Evolutionary conservation across 2,888 invertebrate species (phyloP), one percentile per base, ranked within the genome.

Genomic region (Malthinus flaveolus): DNA sequence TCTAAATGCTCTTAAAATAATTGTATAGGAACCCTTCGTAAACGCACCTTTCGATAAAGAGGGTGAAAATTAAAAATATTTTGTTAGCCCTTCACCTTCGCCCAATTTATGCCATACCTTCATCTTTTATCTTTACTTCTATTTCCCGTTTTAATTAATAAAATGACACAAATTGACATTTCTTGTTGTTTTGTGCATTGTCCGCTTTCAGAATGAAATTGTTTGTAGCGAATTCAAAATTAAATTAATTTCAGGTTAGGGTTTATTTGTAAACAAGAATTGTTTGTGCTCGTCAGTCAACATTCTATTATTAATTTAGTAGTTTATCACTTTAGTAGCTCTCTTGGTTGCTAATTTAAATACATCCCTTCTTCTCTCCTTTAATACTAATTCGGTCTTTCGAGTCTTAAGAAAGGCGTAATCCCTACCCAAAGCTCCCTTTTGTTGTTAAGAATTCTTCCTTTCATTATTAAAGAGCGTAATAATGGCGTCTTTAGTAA

Each of bases 301-400:
- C 68, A 71, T 70, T 71, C 69, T 71, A 71, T 73, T 23, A 23
- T 23, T 72, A 73, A 71, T 72, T 72, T 68, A 64, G 67, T 68
- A 72, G 72, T 73, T 73, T 73, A 72, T 72, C 72, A 73, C 72
- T 72, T 70, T 69, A 71, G 71, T 68, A 68, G 69, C 68, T 70
- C 70, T 70, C 68, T 71, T 70, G 70, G 70, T 69, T 68, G 71
- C 73, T 73, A 73, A 73, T 73, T 73, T 73, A 71, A 72, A 73
- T 73, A 71, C 71, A 67, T 66, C 65, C 63, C 23, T 23, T 23
- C 15, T 9, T 39, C 64, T 62, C 61, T 56, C 61, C 46, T 45
- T 53, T 55, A 42, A 49, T 52, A 54, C 65, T 63, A 63, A 61
- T 65, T 65, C 60, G 56, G 57, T 58, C 60, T 54, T 56, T 52